These are phyloP conservation scores for Australoheros scitulus DNA, from an alignment of 2,113 vertebrate genomes.

Conservation along the genomic window DNA sequence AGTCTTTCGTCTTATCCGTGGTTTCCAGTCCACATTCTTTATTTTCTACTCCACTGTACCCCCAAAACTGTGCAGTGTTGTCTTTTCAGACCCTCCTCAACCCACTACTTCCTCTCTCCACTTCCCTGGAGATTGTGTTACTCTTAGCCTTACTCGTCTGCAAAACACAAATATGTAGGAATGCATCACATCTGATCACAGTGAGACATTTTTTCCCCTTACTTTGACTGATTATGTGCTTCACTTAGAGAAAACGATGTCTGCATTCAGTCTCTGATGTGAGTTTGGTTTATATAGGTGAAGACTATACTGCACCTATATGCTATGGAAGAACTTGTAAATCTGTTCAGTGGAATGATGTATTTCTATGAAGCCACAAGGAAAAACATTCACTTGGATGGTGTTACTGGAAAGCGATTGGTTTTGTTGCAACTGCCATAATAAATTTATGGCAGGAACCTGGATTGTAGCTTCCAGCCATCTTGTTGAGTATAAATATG, in stretches of 20 bases:
- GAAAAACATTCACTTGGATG: slow-evolving; percentile 45
- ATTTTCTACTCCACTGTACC: background rate
- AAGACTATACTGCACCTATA: background rate
- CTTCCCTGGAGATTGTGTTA: slow-evolving; percentile 53
- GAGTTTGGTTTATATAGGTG: slow-evolving; percentile 12
- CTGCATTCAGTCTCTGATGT: slow-evolving; percentile 29
- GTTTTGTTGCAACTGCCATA: slow-evolving; percentile 45
- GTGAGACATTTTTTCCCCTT: slow-evolving; percentile 19
- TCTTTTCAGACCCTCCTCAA: slow-evolving; percentile 23
- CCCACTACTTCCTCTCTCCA: background rate
- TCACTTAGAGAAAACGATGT: slow-evolving; percentile 40
- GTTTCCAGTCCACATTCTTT: background rate
- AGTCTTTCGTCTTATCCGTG: slow-evolving; percentile 27
- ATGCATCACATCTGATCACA: slow-evolving; percentile 29
- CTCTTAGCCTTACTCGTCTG: slow-evolving; percentile 17
- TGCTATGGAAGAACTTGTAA: slow-evolving; percentile 21
- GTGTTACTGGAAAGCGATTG: slow-evolving; percentile 36
- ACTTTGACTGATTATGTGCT: slow-evolving; percentile 49
- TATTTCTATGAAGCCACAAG: slow-evolving; percentile 17
- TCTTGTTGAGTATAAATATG: slow-evolving; percentile 20
- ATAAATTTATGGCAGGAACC: slow-evolving; percentile 42
- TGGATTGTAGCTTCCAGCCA: slow-evolving; percentile 31
- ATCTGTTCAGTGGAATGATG: slow-evolving; percentile 36
- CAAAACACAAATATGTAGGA: slow-evolving; percentile 43
- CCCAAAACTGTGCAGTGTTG: slow-evolving; percentile 30